These are phyloP conservation scores for Heterodera carotae DNA, from an alignment of 1,140 invertebrate species.

Conservation along the genomic window DNA sequence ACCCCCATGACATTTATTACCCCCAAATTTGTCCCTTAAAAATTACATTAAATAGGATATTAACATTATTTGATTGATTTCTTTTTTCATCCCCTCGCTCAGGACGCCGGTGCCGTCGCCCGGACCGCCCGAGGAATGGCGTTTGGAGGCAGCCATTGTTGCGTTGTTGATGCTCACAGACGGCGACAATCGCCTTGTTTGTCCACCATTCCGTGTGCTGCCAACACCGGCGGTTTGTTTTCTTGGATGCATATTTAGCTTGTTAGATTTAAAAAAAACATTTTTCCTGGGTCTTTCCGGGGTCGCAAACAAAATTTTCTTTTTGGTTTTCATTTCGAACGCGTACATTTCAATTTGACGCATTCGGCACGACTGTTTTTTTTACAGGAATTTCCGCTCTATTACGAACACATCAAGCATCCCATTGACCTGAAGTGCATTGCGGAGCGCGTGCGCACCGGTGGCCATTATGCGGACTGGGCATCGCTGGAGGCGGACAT, in stretches of 20 bases:
- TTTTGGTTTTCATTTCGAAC: too few species aligned
- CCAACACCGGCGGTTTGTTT: slow-evolving; percentile 39
- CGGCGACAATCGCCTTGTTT: slow-evolving; percentile 52
- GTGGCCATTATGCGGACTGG: slow-evolving; percentile 77
- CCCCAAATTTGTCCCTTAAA: too few species aligned
- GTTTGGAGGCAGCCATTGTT: slow-evolving; percentile 50
- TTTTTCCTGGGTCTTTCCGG: too few species aligned
- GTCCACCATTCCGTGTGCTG: slow-evolving; percentile 60
- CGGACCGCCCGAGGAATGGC: slow-evolving; percentile 39
- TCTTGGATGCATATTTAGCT: too few species aligned
- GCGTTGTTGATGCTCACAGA: slow-evolving; percentile 52
- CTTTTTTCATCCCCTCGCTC: not conserved
- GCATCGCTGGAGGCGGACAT: slow-evolving; percentile 87
- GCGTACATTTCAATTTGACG: too few species aligned
- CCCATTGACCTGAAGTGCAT: slow-evolving; percentile 97
- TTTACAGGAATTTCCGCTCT: slow-evolving; percentile 78
- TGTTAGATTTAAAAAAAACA: too few species aligned
- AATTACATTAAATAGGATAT: too few species aligned
- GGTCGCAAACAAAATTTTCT: too few species aligned
- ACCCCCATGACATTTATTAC: too few species aligned
- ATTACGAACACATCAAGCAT: slow-evolving; percentile 94
- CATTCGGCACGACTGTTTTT: too few species aligned
- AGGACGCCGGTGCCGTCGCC: slow-evolving; percentile 14
- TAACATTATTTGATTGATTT: not conserved
- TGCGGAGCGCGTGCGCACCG: slow-evolving; percentile 79